Base-by-base conservation (phyloP, 2,113 vertebrate species). In the Atlantisia rogersi region DNA sequence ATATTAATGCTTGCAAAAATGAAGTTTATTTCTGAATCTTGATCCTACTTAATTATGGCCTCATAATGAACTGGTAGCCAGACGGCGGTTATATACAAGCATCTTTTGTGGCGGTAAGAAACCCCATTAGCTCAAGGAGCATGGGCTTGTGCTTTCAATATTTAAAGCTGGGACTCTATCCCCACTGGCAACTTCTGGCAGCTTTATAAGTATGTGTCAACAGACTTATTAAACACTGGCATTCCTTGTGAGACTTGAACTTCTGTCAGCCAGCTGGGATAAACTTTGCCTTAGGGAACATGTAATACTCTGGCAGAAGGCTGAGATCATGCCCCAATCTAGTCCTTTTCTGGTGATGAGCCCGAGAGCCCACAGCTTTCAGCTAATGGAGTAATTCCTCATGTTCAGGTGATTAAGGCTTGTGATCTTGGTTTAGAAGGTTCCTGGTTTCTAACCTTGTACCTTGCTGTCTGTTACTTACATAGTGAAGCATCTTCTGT, bases 151-250 rank as follows among this genome's bases (percentile, higher is more conserved):
- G 77, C 25, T 83, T 80, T 79, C 81, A 56, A 16, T 67, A 65
- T 63, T 91, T 60, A 60, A 91, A 52, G 22, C 76, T 88, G 63
- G 55, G 74, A 73, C 70, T 96, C 52, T 20, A 52, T 74, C 50
- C 87, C 75, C 85, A 88, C 87, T 96, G 92, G 87, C 74, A 92
- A 5, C 59, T 94, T 88, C 59, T 82, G 70, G 88, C 80, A 95
- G 85, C 71, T 83, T 93, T 63, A 21, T 74, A 86, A 91, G 60
- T 65, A 76, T 37, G 84, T 85, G 71, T 90, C 95, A 94, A 95
- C 56, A 92, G 78, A 52, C 59, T 92, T 79, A 93, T 93, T 94
- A 94, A 94, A 70, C 42, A 42, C 11, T 88, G 68, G 87, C 88
- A 90, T 82, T 74, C 75, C 85, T 83, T 8, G 0, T 63, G 93